phyloP scores from a whole-genome alignment of 35 echinoderm and acorn worm genomes.

The Holothuria glaberrima region DNA sequence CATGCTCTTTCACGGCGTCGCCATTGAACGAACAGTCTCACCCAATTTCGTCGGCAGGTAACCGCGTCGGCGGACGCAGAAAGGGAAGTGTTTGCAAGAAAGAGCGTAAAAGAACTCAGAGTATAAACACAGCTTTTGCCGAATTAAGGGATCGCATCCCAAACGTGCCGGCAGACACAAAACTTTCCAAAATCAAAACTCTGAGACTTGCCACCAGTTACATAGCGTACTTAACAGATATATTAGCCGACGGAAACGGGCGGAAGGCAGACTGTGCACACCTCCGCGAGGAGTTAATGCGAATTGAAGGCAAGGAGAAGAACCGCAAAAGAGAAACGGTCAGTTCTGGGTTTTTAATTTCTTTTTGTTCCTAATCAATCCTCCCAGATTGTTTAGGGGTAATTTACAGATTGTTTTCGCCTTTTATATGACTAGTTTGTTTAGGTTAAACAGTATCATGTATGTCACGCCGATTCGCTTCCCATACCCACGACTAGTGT shows the following conservation, averaged over 20 bases:
- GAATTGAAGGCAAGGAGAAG: conserved; percentile 83
- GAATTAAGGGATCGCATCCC: conserved; percentile 96
- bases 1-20: conserved; percentile 22
- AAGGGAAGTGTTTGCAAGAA: conserved; percentile 68
- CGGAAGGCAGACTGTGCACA: conserved; percentile 56
- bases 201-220: conserved; percentile 97
- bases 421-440: conserved; percentile 39
- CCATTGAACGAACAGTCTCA: conserved; percentile 53
- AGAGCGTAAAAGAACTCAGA: conserved; percentile 93
- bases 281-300: conserved; percentile 57
- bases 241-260: conserved; percentile 71
- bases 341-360: conserved; percentile 17
- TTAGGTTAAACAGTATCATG: conserved; percentile 41
- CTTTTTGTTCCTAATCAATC: conserved; percentile 23
- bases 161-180: conserved; percentile 97
- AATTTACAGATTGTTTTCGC: conserved; percentile 35
- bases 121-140: conserved; percentile 96
- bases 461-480: not conserved
- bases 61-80: conserved; percentile 27
- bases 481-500: not conserved
- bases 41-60: not conserved
- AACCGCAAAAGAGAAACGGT: conserved; percentile 73
- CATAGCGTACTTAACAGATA: conserved; percentile 92
- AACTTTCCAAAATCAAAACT: conserved; percentile 99
- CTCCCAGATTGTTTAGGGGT: not conserved